Percentiles rank a stretch among this genome's conserved stretches.
Evolutionary conservation across 2,113 vertebrate genomes (phyloP).

Genomic region (Cyanistes caeruleus): DNA sequence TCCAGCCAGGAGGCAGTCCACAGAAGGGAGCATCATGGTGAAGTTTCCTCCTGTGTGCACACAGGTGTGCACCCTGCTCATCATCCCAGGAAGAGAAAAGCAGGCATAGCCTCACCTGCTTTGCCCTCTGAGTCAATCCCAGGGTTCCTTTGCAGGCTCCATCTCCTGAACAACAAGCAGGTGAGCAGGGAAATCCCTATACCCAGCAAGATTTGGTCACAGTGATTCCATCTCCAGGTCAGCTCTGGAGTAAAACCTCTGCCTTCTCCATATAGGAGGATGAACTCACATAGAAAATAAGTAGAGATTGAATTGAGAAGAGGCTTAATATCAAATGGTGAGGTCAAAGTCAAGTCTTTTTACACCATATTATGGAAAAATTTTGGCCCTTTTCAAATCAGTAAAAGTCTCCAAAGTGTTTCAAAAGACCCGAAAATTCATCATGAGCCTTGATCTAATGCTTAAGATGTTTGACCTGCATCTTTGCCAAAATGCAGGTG

Average conservation of each 20-base stretch:
- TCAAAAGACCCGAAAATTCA: not conserved
- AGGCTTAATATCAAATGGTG: not conserved
- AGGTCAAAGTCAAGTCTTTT: not conserved
- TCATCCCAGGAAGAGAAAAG: not conserved
- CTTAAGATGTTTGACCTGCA: not conserved
- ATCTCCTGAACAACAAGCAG: fast-evolving
- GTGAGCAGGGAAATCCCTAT: not conserved
- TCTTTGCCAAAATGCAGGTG: not conserved
- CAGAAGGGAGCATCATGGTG: fast-evolving
- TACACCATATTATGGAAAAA: not conserved
- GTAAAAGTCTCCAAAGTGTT: not conserved
- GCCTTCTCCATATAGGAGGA: not conserved
- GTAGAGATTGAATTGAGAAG: not conserved
- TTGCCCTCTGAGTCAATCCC: too few species aligned
- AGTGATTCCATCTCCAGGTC: not conserved
- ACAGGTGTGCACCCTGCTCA: not conserved
- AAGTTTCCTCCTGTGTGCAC: not conserved
- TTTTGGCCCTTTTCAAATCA: not conserved
- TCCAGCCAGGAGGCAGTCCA: fast-evolving
- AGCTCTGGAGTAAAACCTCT: not conserved
- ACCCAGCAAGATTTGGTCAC: not conserved
- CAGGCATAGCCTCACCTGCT: not conserved
- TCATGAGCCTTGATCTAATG: not conserved
- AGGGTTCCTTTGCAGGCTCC: not conserved
- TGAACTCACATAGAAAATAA: not conserved